Conservation (phyloP, 2,113 vertebrate species). For the Reinhardtius hippoglossoides region DNA sequence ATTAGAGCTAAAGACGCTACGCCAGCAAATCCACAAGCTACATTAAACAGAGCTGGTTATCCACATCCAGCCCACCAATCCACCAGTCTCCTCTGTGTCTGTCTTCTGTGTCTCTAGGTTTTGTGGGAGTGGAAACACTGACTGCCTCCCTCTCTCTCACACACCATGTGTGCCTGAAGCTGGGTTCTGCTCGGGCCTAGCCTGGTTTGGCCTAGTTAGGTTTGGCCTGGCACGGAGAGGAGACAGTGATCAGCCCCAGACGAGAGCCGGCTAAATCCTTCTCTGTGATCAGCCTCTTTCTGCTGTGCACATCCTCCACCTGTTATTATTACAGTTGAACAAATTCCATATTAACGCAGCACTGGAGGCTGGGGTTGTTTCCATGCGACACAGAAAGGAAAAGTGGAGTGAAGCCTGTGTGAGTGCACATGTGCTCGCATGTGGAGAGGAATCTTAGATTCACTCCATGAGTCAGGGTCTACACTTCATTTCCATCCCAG, state of each 20-base stretch:
- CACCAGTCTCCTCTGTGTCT: slow-evolving; percentile 53
- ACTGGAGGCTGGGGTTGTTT: slow-evolving; percentile 32
- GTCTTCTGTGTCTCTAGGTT: slow-evolving; percentile 38
- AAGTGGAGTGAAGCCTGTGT: slow-evolving; percentile 30
- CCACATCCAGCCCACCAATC: slow-evolving; percentile 46
- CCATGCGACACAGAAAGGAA: slow-evolving; percentile 30
- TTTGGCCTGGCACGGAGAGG: slow-evolving; percentile 30
- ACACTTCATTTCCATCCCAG: slow-evolving; percentile 62
- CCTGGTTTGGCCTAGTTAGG: slow-evolving; percentile 24
- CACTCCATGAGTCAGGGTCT: slow-evolving; percentile 68
- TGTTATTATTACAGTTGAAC: slow-evolving; percentile 62
- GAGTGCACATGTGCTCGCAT: slow-evolving; percentile 45
- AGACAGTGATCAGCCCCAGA: slow-evolving; percentile 50
- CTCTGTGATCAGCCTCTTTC: slow-evolving; percentile 44
- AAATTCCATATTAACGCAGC: slow-evolving; percentile 60
- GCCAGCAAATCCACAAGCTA: slow-evolving; percentile 18
- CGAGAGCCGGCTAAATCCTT: slow-evolving; percentile 27
- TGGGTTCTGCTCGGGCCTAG: slow-evolving; percentile 22
- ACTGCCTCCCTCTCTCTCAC: slow-evolving; percentile 25
- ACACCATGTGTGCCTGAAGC: slow-evolving; percentile 37
- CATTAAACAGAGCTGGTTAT: slow-evolving; percentile 46
- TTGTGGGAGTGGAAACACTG: slow-evolving; percentile 66
- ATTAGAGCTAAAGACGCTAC: slow-evolving; percentile 11
- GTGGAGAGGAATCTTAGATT: slow-evolving; percentile 55
- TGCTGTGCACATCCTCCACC: slow-evolving; percentile 55